Percentiles rank a stretch among this genome's conserved stretches.
phyloP scores from a whole-genome alignment of 1,140 invertebrate genomes.

The Copidosoma floridanum region DNA sequence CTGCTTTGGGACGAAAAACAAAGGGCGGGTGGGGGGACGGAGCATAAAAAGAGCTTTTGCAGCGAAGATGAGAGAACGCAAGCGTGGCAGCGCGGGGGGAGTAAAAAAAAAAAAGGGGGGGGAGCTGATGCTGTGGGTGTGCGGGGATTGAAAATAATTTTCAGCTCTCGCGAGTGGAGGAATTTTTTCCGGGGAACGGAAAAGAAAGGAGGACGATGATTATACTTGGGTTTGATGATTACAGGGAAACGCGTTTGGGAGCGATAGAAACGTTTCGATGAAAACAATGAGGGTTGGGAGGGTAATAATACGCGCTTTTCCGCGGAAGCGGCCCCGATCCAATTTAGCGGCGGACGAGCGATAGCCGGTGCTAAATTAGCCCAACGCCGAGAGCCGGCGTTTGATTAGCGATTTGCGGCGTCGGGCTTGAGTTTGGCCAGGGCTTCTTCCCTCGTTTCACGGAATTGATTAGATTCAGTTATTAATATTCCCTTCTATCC shows the following conservation, averaged over 20 bases:
- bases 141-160: conserved; percentile 3
- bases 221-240: too few relatives aligned
- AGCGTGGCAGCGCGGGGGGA: neutral
- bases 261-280: too few relatives aligned
- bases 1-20: neutral
- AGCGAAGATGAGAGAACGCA: neutral
- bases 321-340: too few relatives aligned
- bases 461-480: conserved; percentile 57
- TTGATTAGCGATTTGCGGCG: conserved; percentile 7
- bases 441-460: conserved; percentile 43
- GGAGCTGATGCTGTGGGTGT: neutral
- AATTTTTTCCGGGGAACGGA: too few relatives aligned
- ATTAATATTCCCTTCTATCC: conserved; percentile 56
- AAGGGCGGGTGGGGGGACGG: neutral
- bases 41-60: too few relatives aligned
- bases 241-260: neutral
- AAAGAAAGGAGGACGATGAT: neutral
- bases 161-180: neutral
- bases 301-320: too few relatives aligned
- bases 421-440: conserved; percentile 3
- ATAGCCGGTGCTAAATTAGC: conserved; percentile 13
- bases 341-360: neutral
- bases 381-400: conserved; percentile 6
- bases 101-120: neutral
- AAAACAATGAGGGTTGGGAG: too few relatives aligned